These are phyloP conservation scores for Aspidiotus rigidus DNA, from an alignment of 2,888 invertebrate species.

Conservation along the genomic window DNA sequence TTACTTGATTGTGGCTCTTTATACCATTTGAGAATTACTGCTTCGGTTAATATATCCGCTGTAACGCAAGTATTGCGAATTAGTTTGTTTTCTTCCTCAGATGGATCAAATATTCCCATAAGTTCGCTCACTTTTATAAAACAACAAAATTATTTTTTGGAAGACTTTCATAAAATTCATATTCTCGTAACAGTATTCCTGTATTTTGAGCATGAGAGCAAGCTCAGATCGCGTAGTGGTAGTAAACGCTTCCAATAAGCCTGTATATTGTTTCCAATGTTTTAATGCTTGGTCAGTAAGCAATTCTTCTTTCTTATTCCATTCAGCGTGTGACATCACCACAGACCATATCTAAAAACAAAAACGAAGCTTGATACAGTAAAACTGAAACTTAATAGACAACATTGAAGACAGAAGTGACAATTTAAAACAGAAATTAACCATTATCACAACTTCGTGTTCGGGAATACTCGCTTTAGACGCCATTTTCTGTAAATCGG, in stretches of 20 bases:
- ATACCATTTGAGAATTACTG: conserved; percentile 92
- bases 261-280: conserved; percentile 76
- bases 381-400: too few species aligned
- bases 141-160: conserved; percentile 90
- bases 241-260: conserved; percentile 77
- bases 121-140: conserved; percentile 72
- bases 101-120: background rate
- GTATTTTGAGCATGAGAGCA: conserved; percentile 80
- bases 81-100: background rate
- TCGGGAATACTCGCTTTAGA: conserved; percentile 74
- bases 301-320: conserved; percentile 97
- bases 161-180: conserved; percentile 99
- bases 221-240: conserved; percentile 78
- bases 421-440: conserved; percentile 48
- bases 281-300: conserved; percentile 91
- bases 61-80: conserved; percentile 39
- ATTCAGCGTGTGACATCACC: conserved; percentile 90
- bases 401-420: too few species aligned
- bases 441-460: conserved; percentile 78
- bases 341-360: conserved; percentile 73
- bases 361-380: background rate
- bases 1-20: conserved; percentile 85
- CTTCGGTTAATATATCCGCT: conserved; percentile 89
- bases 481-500: conserved; percentile 78
- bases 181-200: conserved; percentile 97